Base-by-base conservation (phyloP, 2,797 vertebrate species). In the Artibeus jamaicensis region DNA sequence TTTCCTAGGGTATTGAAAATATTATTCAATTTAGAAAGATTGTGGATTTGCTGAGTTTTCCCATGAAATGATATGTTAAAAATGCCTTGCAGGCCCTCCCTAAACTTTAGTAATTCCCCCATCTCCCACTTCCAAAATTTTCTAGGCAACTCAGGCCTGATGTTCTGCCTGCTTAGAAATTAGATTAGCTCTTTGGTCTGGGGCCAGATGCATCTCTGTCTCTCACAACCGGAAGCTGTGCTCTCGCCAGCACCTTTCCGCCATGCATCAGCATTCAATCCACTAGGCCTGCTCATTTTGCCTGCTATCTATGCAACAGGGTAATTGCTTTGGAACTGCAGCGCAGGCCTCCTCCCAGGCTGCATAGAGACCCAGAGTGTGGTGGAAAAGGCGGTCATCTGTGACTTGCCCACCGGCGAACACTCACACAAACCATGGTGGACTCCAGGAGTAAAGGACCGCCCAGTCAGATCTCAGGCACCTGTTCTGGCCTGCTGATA, bases 101-200 rank as follows among this genome's bases (percentile, higher is more conserved):
- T 46, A 74, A 44, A 68, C 24, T 44, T 62, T 55, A 32, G 10
- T 32, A n/a, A 39, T 34, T 24, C 44, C 34, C 7, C 46, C 10
- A 18, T 19, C 4, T 68, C n/a, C n/a, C 44, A 34, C 9, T 14
- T 32, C 16, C 55, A 59, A 1, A 5, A 57, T 10, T 39, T 78
- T 68, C 48, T 46, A 59, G 24, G 29, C 44, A 88, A 34, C 37
- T 91, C 62, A 68, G 48, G 1, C 67, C 55, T 90, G 42, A 22
- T 83, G 32, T 78, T 46, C 70, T 83, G 37, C 74, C 55, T 42
- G 89, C 29, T 67, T 68, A 21, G 37, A 84, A 93, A 50, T 73
- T 55, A 84, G 62, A 73, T 91, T 55, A 88, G 53, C 6, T 44
- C 32, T 65, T 55, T 57, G 42, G 37, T 70, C 37, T 15, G 46